Percentiles rank a stretch among this genome's conserved stretches.
phyloP scores from a whole-genome alignment of 2,888 invertebrate species.

The Tenthredo amoena region DNA sequence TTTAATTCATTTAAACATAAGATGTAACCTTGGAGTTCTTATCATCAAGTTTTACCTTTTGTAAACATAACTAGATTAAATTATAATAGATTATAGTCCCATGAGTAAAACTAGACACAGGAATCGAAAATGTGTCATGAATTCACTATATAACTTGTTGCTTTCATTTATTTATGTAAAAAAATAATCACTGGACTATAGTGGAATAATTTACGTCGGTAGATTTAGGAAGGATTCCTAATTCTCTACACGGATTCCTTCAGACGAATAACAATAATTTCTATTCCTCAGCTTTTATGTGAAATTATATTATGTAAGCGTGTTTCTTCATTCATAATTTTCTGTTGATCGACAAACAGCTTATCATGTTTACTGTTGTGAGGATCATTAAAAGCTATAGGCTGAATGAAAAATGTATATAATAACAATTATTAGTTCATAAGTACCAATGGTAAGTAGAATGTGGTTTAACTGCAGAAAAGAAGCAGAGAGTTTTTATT shows the following conservation, averaged over 20 bases:
- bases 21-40: not conserved
- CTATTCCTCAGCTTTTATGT: not conserved
- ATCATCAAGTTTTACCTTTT: not conserved
- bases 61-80: not conserved
- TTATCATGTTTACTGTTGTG: not conserved
- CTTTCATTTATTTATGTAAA: not conserved
- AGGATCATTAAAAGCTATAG: not conserved
- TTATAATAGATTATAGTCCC: not conserved
- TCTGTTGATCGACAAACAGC: not conserved
- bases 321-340: not conserved
- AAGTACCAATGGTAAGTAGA: conserved; percentile 61
- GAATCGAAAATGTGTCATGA: not conserved
- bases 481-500: conserved; percentile 50
- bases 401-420: conserved; percentile 14
- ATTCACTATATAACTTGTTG: not conserved
- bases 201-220: not conserved
- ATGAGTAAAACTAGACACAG: not conserved
- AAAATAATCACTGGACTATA: not conserved
- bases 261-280: not conserved
- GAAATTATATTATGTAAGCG: not conserved
- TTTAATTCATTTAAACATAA: not conserved
- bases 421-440: not conserved
- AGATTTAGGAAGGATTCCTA: not conserved
- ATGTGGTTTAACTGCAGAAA: conserved; percentile 56
- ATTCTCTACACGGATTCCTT: not conserved